Base-by-base conservation (phyloP, 2,113 vertebrate genomes). In the Gavia stellata region DNA sequence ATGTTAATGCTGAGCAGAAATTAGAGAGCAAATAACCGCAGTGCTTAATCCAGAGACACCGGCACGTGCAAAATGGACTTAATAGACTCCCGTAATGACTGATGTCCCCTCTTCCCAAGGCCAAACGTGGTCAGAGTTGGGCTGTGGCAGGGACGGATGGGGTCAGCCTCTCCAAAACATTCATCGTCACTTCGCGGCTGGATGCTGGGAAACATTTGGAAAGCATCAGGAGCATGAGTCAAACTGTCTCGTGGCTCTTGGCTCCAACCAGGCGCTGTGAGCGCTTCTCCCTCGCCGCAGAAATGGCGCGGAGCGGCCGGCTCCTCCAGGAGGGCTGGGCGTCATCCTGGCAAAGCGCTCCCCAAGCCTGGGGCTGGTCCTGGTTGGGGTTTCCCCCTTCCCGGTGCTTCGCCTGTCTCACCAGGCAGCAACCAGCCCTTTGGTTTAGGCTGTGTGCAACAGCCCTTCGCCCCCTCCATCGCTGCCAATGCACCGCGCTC, bases 11-110 rank as follows among this genome's bases (percentile, higher is more conserved):
- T 0, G 0, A 52, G 20, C 25, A n/a, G 81, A 44, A 74, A 40
- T 7, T 5, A 3, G 65, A 26, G 52, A 53, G 29, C n/a, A 24
- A 52, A 55, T 34, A 72, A 17, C 21, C 7, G 5, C 21, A 26
- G 33, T 0, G 7, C 4, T 42, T 9, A 28, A 49, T 34, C 12
- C 52, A 10, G 40, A 14, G 75, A 24, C 38, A 29, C 6, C 1
- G 4, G 44, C 50, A 47, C 0, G 1, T 19, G 62, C 31, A 9
- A 14, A 52, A 33, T 0, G 1, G 36, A 3, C 40, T 17, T 3
- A 1, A n/a, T n/a, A 16, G 50, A 7, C 56, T 42, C 26, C 40
- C 1, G 1, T 2, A 1, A 6, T 7, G 21, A 73, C 2, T 2
- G n/a, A 55, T 34, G 53, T 15, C 10, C 9, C 23, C 58, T 38